Percentiles rank a stretch among this genome's conserved stretches.
Conservation (phyloP, 2,797 vertebrate species). For the Hydrophis major region DNA sequence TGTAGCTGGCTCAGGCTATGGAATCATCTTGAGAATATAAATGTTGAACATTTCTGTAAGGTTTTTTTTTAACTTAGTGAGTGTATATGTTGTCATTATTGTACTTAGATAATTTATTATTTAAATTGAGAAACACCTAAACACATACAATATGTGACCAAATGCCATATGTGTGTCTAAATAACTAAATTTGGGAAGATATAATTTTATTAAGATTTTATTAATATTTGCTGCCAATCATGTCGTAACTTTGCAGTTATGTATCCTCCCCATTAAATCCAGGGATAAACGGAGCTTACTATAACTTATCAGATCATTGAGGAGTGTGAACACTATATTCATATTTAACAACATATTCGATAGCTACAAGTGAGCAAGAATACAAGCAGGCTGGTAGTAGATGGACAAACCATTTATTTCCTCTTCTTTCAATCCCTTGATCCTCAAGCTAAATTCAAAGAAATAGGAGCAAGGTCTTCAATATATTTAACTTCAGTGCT, state of each 20-base stretch:
- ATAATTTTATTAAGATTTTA: not conserved
- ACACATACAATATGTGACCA: not conserved
- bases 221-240: not conserved
- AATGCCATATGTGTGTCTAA: not conserved
- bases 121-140: not conserved
- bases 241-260: not conserved
- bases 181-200: constrained; percentile 56
- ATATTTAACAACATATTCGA: not conserved
- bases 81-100: not conserved
- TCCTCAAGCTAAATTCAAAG: too few relatives aligned
- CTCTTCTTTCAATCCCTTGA: too few relatives aligned
- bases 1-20: not conserved
- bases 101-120: not conserved
- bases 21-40: not conserved
- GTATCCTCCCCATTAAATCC: not conserved
- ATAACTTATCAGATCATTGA: not conserved
- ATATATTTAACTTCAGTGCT: too few relatives aligned
- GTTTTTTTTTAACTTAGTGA: not conserved
- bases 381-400: too few relatives aligned
- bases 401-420: too few relatives aligned
- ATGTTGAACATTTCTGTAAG: not conserved
- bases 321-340: not conserved
- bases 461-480: too few relatives aligned
- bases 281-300: not conserved
- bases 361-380: not conserved